Conservation (phyloP, 2,113 vertebrate genomes). For the Anguilla japonica region DNA sequence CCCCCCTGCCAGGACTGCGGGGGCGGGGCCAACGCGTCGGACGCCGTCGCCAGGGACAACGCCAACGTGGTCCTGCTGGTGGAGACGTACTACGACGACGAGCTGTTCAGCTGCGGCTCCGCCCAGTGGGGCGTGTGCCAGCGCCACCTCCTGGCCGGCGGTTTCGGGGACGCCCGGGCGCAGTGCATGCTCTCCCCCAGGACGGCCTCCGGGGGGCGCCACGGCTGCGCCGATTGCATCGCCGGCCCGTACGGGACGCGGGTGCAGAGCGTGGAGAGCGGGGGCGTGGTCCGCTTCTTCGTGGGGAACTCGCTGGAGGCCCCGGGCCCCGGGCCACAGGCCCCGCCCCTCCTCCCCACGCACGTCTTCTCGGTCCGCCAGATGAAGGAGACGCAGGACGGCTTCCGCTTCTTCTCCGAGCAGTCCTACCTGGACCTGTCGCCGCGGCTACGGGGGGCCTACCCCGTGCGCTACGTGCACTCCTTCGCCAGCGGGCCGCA, state of each 20-base stretch:
- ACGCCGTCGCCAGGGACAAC: conserved; percentile 73
- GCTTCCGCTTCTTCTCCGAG: conserved; percentile 88
- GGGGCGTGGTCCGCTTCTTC: conserved; percentile 86
- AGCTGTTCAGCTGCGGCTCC: conserved; percentile 91
- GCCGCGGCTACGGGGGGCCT: conserved; percentile 77
- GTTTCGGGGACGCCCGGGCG: conserved; percentile 66
- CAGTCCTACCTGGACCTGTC: conserved; percentile 88
- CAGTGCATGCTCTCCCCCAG: conserved; percentile 78
- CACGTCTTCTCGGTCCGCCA: conserved; percentile 88
- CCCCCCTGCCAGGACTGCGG: conserved; percentile 59
- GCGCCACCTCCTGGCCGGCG: conserved; percentile 76
- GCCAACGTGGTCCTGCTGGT: conserved; percentile 83
- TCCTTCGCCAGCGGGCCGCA: conserved; percentile 89
- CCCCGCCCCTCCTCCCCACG: conserved; percentile 43
- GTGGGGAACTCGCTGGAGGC: conserved; percentile 86
- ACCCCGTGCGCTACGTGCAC: conserved; percentile 86
- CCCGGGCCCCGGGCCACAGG: background rate
- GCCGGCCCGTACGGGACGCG: conserved; percentile 83
- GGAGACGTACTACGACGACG: conserved; percentile 91
- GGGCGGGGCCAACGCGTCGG: conserved; percentile 29
- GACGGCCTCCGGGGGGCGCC: conserved; percentile 53
- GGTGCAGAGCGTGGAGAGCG: conserved; percentile 83
- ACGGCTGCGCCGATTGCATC: conserved; percentile 81
- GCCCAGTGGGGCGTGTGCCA: conserved; percentile 80
- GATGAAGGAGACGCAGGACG: conserved; percentile 89